Base-by-base conservation (phyloP, 2,888 invertebrate genomes). In the Phoenoteleia sp. region DNA sequence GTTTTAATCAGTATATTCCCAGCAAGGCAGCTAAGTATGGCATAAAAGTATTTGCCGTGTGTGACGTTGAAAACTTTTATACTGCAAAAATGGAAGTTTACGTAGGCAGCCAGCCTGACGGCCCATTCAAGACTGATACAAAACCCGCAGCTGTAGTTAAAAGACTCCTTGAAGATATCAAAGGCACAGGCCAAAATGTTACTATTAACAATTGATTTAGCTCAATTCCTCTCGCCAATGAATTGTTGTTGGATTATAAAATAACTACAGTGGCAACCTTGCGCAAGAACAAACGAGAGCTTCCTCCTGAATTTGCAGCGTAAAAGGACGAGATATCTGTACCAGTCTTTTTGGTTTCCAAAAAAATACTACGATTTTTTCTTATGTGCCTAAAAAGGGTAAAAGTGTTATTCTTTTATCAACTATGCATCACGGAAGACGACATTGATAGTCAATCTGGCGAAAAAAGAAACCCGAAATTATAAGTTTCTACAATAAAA, bases 191-290 rank as follows among this genome's bases (percentile, higher is more conserved):
- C 9, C 39, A 86, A 23, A 91, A 91, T 72, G 71, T 91, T 17
- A 92, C 87, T 1, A 81, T 86, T 19, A 87, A 88, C 69, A 88
- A 86, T 86, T 91, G 87, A 87, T 92, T 88, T 54, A 89, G 89
- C 42, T 89, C 90, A 83, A 86, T 90, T 27, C 88, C 89, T 1
- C 74, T 91, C 76, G 82, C 81, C 15, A 64, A 82, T 29, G 87
- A 90, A 66, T 87, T 91, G 15, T 39, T 81, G 27, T 42, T 60
- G 6, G 64, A 86, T 42, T 49, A 58, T n/a, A 66, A 84, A 6
- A 85, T 76, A 11, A 84, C 88, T 45, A 54, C 88, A 6, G 77
- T 88, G 23, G 86, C 86, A 29, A 88, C 87, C 3, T 7, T 88
- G 17, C 64, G 79, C 17, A 81, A 87, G 74, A 86, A 89, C 54